phyloP scores from a whole-genome alignment of 2,888 invertebrate genomes.

The Lasioglossum villosulum region DNA sequence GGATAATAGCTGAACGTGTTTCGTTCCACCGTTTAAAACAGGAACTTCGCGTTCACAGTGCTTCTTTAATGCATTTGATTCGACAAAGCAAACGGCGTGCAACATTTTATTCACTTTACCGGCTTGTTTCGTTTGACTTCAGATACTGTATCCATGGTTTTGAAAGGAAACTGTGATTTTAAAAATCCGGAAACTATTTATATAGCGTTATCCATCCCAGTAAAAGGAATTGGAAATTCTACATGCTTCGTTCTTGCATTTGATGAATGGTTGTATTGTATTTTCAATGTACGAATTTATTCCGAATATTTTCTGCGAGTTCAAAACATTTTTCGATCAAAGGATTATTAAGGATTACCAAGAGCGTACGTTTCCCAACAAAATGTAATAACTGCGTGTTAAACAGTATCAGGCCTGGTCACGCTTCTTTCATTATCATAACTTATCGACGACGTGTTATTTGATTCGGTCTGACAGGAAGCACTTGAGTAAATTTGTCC shows the following conservation, averaged over 20 bases:
- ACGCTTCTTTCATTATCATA: not conserved
- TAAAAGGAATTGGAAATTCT: not conserved
- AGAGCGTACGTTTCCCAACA: not conserved
- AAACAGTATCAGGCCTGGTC: not conserved
- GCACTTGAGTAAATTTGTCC: slow-evolving; percentile 11
- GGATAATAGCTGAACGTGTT: not conserved
- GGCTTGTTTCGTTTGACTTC: not conserved
- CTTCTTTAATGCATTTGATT: not conserved
- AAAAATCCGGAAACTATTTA: not conserved
- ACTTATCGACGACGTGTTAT: not conserved
- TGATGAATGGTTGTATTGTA: too few relatives aligned
- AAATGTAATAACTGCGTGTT: not conserved
- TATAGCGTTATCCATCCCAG: not conserved
- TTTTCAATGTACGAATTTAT: not conserved
- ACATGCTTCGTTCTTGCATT: not conserved
- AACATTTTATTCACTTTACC: not conserved
- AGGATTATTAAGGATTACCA: not conserved
- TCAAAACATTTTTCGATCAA: not conserved
- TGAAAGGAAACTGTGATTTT: not conserved
- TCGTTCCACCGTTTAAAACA: not conserved
- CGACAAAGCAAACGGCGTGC: not conserved
- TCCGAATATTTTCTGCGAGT: not conserved
- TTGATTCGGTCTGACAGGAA: not conserved
- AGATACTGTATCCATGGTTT: not conserved
- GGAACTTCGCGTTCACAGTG: not conserved